These are phyloP conservation scores for Telenomus remus DNA, from an alignment of 1,140 invertebrate species.

Conservation along the genomic window DNA sequence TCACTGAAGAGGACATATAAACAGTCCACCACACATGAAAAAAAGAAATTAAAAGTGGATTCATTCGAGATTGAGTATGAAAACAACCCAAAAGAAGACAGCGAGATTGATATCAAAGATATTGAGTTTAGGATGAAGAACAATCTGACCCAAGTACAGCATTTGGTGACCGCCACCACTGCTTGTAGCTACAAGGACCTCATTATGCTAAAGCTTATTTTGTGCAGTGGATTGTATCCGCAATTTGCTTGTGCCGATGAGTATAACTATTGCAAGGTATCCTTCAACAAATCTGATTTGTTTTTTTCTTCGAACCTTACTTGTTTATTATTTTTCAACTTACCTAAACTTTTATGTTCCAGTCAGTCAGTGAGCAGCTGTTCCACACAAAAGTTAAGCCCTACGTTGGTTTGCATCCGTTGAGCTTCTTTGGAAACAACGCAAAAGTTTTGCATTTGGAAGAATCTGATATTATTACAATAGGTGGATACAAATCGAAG, in stretches of 20 bases:
- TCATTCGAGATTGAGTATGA: constrained; percentile 76
- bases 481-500: constrained; percentile 82
- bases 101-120: constrained; percentile 88
- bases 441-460: constrained; percentile 86
- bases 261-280: constrained; percentile 92
- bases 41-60: constrained; percentile 84
- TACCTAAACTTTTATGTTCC: no score
- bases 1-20: constrained; percentile 82
- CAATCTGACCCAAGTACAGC: constrained; percentile 81
- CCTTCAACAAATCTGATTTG: constrained; percentile 20
- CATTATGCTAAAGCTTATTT: constrained; percentile 91
- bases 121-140: constrained; percentile 91
- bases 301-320: no score
- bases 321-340: no score
- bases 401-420: constrained; percentile 93
- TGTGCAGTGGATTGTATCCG: constrained; percentile 94
- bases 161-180: constrained; percentile 82
- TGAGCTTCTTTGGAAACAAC: constrained; percentile 89
- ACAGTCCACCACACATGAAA: constrained; percentile 81
- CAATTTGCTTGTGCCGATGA: constrained; percentile 94
- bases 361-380: constrained; percentile 89
- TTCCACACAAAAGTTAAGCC: constrained; percentile 95
- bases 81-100: constrained; percentile 77
- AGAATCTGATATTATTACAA: constrained; percentile 83
- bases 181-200: constrained; percentile 88